Percentiles rank a stretch among this genome's conserved stretches.
These are phyloP conservation scores for Crypturellus undulatus DNA, from an alignment of 2,113 vertebrate genomes.

Conservation along the genomic window DNA sequence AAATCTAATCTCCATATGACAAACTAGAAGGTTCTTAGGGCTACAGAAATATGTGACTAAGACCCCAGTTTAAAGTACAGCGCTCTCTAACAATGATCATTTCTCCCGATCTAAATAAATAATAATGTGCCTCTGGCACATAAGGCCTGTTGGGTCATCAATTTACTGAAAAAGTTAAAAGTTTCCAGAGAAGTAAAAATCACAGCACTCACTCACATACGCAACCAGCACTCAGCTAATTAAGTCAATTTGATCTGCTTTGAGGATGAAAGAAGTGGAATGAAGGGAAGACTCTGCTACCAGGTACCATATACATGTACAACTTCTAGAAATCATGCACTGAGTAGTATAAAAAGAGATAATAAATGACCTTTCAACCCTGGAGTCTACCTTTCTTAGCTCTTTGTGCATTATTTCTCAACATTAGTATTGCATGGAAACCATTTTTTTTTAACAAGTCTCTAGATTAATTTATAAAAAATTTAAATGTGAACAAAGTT, in stretches of 20 bases:
- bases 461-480: background rate
- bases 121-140: background rate
- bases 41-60: background rate
- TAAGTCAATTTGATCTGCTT: background rate
- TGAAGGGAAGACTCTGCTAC: background rate
- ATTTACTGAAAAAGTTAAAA: background rate
- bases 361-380: background rate
- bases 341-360: background rate
- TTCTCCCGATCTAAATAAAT: background rate
- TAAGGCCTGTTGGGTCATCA: background rate
- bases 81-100: background rate
- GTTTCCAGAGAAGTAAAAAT: background rate
- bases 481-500: background rate
- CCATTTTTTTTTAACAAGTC: background rate
- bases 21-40: background rate
- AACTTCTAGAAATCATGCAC: background rate
- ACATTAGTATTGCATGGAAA: background rate
- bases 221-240: background rate
- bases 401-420: background rate
- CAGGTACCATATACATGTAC: background rate
- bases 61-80: background rate
- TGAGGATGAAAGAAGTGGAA: background rate
- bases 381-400: background rate
- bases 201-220: background rate
- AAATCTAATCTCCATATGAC: fast-evolving